A percentile compares a stretch with the other conserved stretches of the same genome.
Evolutionary conservation across 2,113 vertebrate species (phyloP).

Genomic region (Scomber colias): DNA sequence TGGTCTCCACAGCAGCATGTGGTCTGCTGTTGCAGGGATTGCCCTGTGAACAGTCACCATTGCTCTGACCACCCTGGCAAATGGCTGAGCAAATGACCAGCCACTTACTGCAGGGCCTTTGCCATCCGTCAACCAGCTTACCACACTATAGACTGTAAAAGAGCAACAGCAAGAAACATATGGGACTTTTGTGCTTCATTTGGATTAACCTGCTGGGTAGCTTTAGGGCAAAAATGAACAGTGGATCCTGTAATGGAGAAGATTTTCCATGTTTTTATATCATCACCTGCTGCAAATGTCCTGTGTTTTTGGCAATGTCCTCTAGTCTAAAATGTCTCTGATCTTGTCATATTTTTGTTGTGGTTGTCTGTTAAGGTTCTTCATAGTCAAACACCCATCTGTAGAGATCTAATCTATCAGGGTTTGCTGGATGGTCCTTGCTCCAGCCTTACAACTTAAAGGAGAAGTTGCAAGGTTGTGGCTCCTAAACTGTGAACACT

Average conservation of each 20-base stretch:
- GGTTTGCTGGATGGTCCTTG: too few species aligned
- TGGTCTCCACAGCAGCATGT: conserved; percentile 70
- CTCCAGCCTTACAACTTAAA: not conserved
- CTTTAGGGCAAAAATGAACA: too few species aligned
- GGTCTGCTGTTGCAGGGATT: conserved; percentile 41
- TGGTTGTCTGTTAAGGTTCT: too few species aligned
- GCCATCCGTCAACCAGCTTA: conserved; percentile 24
- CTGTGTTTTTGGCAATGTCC: too few species aligned
- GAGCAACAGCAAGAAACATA: conserved; percentile 22
- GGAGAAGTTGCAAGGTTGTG: not conserved
- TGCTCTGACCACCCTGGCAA: conserved; percentile 35
- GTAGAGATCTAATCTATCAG: too few species aligned
- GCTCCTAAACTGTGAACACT: not conserved
- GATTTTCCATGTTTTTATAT: too few species aligned
- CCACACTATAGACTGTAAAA: conserved; percentile 6
- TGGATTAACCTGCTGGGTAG: too few species aligned
- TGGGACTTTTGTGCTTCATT: not conserved
- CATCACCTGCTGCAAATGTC: too few species aligned
- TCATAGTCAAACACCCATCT: too few species aligned
- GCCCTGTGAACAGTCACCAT: conserved; percentile 53
- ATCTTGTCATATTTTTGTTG: too few species aligned
- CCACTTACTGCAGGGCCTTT: conserved; percentile 1
- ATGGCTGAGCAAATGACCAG: conserved; percentile 35
- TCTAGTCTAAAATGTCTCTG: too few species aligned
- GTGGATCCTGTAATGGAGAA: too few species aligned